phyloP scores from a whole-genome alignment of 2,113 vertebrate species.

The Centropristis striata region DNA sequence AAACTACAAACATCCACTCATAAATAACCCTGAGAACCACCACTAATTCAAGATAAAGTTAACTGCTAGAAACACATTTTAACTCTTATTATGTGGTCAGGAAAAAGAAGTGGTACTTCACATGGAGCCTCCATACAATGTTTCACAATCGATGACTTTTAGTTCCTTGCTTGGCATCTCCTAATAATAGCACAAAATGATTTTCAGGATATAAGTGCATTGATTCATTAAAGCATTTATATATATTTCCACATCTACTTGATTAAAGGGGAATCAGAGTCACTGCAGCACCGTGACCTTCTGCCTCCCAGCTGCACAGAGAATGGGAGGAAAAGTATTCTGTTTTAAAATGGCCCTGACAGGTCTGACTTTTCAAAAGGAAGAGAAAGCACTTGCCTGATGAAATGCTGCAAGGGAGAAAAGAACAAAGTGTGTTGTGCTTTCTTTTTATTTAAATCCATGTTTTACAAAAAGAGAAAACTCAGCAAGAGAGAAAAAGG shows the following conservation, averaged over 20 bases:
- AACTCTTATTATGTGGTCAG: not conserved
- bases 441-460: conserved; percentile 47
- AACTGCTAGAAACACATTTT: not conserved
- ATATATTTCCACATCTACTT: conserved; percentile 37
- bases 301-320: conserved; percentile 24
- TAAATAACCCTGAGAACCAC: not conserved
- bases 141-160: conserved; percentile 9
- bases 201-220: conserved; percentile 22
- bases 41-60: not conserved
- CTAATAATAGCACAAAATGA: conserved; percentile 8
- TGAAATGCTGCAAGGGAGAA: conserved; percentile 51
- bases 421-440: conserved; percentile 24
- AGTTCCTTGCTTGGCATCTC: conserved; percentile 1
- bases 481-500: conserved; percentile 22
- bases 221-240: conserved; percentile 40
- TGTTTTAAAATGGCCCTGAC: conserved; percentile 68
- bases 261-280: conserved; percentile 47
- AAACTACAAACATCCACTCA: not conserved
- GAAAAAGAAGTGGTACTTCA: not conserved
- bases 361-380: conserved; percentile 64
- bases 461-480: conserved; percentile 44
- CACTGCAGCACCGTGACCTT: conserved; percentile 47
- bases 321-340: conserved; percentile 55
- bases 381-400: conserved; percentile 67
- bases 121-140: not conserved